Percentiles rank a stretch among this genome's conserved stretches.
Evolutionary conservation across 2,113 vertebrate species (phyloP).

Genomic region (Tonatia bakeri): DNA sequence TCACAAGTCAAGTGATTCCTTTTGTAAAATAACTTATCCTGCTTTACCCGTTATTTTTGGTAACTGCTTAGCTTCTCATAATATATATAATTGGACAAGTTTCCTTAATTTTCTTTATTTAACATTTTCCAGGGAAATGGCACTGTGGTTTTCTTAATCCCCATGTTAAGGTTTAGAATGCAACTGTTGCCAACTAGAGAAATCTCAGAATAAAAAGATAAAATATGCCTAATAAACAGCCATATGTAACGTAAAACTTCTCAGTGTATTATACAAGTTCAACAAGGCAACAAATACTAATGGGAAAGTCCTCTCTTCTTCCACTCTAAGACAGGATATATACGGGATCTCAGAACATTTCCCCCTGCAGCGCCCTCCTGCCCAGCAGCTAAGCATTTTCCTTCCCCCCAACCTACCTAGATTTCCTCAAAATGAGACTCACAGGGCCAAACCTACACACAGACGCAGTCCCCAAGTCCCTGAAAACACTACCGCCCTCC

Average conservation of each 20-base stretch:
- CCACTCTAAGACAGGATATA: neutral
- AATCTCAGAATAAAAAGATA: conserved; percentile 34
- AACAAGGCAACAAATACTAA: neutral
- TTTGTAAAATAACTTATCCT: conserved; percentile 24
- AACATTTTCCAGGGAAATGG: neutral
- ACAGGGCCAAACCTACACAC: neutral
- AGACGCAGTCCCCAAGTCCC: neutral
- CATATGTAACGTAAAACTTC: neutral
- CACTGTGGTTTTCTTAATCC: neutral
- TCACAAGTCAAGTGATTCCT: neutral
- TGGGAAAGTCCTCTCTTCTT: neutral
- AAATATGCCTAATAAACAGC: conserved; percentile 13
- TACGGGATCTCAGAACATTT: neutral
- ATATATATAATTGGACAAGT: neutral
- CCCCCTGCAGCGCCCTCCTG: neutral
- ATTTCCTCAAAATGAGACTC: neutral
- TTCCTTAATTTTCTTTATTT: conserved; percentile 30
- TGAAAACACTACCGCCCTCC: neutral
- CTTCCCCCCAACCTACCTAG: neutral
- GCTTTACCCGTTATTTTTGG: neutral
- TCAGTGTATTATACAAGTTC: neutral
- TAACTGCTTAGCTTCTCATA: conserved; percentile 7
- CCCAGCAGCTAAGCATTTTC: neutral
- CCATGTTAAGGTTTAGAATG: neutral
- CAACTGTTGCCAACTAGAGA: conserved; percentile 6